phyloP scores from a whole-genome alignment of 2,113 vertebrate species.

The Nansenia antarctica region DNA sequence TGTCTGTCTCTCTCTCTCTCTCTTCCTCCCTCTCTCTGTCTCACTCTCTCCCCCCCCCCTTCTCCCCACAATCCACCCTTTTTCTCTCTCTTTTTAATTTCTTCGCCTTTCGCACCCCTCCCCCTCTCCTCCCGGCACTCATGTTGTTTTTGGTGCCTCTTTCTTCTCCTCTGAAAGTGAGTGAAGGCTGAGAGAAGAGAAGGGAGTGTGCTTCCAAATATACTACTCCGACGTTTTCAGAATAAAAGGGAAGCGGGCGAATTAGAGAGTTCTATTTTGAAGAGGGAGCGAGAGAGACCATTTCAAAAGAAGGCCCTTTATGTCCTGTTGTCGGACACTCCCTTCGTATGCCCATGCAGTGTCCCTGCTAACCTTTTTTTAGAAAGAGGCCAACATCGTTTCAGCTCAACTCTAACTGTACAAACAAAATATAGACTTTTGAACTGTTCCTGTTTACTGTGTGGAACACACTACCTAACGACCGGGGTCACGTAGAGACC shows the following conservation, averaged over 20 bases:
- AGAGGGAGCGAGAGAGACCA: neutral
- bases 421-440: neutral
- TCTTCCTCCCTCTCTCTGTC: slow-evolving; percentile 18
- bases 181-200: slow-evolving; percentile 10
- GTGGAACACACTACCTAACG: neutral
- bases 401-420: too few species aligned
- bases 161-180: slow-evolving; percentile 19
- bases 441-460: neutral
- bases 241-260: neutral
- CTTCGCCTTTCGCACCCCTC: slow-evolving; percentile 13
- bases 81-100: slow-evolving; percentile 2
- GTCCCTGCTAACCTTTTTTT: neutral
- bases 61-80: slow-evolving; percentile 27
- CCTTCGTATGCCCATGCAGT: neutral
- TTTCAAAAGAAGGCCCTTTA: too few species aligned
- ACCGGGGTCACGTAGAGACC: slow-evolving; percentile 17
- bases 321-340: too few species aligned
- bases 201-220: slow-evolving; percentile 37
- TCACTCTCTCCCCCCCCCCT: slow-evolving; percentile 26
- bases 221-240: slow-evolving; percentile 12
- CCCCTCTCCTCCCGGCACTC: neutral
- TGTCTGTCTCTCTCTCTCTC: neutral
- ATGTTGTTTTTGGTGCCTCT: slow-evolving; percentile 22
- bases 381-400: neutral
- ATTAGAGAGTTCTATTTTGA: neutral